Percentiles rank a stretch among this genome's conserved stretches.
Evolutionary conservation across 2,888 invertebrate species (phyloP).

Genomic region (Lamellibrachia columna): DNA sequence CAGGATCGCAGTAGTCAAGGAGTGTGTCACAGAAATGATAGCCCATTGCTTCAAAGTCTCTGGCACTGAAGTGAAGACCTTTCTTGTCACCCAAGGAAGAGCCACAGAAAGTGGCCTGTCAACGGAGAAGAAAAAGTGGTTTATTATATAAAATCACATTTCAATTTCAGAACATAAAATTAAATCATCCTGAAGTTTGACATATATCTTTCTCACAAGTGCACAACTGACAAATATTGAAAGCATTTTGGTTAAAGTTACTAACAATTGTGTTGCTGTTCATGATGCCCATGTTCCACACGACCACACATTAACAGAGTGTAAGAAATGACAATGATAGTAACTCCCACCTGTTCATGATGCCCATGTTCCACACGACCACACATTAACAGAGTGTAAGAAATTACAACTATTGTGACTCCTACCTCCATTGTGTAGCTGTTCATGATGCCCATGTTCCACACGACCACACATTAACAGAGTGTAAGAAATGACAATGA

Average conservation of each 20-base stretch:
- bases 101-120: constrained; percentile 84
- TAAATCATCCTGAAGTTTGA: too few species aligned
- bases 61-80: constrained; percentile 85
- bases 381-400: constrained; percentile 66
- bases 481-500: too few species aligned
- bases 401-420: too few species aligned
- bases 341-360: constrained; percentile 75
- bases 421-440: too few species aligned
- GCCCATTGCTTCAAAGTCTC: constrained; percentile 85
- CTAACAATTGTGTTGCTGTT: too few species aligned
- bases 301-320: constrained; percentile 71
- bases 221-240: too few species aligned
- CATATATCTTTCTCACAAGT: too few species aligned
- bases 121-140: background rate
- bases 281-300: constrained; percentile 97
- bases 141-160: background rate
- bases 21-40: constrained; percentile 91
- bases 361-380: constrained; percentile 94
- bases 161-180: background rate
- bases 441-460: too few species aligned
- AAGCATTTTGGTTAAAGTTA: too few species aligned
- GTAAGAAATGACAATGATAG: too few species aligned
- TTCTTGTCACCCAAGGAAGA: constrained; percentile 69
- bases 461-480: too few species aligned
- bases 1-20: constrained; percentile 82